A percentile compares a stretch with the other conserved stretches of the same genome.
These are phyloP conservation scores for Xerus rutilus DNA, from an alignment of 2,797 vertebrate species.

Conservation along the genomic window DNA sequence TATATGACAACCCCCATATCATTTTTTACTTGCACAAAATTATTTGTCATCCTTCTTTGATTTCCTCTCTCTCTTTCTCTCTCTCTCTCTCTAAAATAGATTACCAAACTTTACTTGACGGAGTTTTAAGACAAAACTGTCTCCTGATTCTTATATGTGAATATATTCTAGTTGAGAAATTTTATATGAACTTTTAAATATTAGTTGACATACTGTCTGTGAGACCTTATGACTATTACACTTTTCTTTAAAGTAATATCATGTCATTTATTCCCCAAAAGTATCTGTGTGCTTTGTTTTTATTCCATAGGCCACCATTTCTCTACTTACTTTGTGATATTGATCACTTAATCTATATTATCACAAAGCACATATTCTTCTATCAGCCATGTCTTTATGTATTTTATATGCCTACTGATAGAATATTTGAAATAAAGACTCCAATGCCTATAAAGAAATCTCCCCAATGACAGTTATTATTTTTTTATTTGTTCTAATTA, in stretches of 20 bases:
- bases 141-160: background rate
- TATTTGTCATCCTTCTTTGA: background rate
- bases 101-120: background rate
- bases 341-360: background rate
- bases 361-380: background rate
- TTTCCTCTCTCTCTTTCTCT: background rate
- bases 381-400: background rate
- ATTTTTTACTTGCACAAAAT: background rate
- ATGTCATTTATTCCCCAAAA: background rate
- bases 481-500: too few species aligned
- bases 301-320: background rate
- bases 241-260: background rate
- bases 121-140: background rate
- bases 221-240: background rate
- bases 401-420: background rate
- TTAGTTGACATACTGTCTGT: background rate
- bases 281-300: background rate
- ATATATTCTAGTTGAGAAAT: background rate
- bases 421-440: constrained; percentile 1
- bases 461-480: background rate
- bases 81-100: background rate
- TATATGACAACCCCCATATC: background rate
- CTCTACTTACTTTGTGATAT: background rate
- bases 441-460: background rate
- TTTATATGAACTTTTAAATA: constrained; percentile 1